Conservation (phyloP, 2,888 invertebrate species). For the Byasa hedistus region DNA sequence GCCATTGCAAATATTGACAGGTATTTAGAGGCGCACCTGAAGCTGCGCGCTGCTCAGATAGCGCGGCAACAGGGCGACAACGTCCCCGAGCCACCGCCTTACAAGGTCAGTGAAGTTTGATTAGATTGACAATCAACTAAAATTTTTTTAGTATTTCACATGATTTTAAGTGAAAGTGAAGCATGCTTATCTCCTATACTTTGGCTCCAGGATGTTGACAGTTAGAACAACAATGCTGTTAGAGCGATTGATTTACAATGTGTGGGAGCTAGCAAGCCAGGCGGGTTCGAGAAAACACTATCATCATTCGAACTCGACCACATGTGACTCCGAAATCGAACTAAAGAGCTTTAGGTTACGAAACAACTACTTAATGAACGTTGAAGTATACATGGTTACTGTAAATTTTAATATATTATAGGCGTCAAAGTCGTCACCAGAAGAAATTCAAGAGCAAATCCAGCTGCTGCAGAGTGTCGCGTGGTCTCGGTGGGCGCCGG, state of each 20-base stretch:
- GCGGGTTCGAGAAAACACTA: no score
- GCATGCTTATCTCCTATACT: background rate
- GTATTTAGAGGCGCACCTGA: slow-evolving; percentile 94
- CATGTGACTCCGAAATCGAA: no score
- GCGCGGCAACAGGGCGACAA: slow-evolving; percentile 68
- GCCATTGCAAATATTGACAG: slow-evolving; percentile 38
- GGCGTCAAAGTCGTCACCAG: slow-evolving; percentile 84
- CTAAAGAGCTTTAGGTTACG: no score
- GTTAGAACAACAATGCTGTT: no score
- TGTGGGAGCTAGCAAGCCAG: no score
- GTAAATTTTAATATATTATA: slow-evolving; percentile 36
- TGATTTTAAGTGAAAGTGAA: background rate
- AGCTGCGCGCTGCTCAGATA: slow-evolving; percentile 64
- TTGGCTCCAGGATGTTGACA: no score
- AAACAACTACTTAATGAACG: no score
- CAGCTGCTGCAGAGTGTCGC: slow-evolving; percentile 88
- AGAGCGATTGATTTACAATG: no score
- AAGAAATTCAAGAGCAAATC: slow-evolving; percentile 92
- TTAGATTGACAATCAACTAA: background rate
- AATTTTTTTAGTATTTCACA: no score
- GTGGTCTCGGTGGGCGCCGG: slow-evolving; percentile 90
- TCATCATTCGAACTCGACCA: no score
- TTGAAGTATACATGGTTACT: no score
- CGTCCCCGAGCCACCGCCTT: slow-evolving; percentile 69
- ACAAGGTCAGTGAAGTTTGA: slow-evolving; percentile 51